Evolutionary conservation across 2,888 invertebrate genomes (phyloP).

Genomic region (Trypoxylon attenuatum): DNA sequence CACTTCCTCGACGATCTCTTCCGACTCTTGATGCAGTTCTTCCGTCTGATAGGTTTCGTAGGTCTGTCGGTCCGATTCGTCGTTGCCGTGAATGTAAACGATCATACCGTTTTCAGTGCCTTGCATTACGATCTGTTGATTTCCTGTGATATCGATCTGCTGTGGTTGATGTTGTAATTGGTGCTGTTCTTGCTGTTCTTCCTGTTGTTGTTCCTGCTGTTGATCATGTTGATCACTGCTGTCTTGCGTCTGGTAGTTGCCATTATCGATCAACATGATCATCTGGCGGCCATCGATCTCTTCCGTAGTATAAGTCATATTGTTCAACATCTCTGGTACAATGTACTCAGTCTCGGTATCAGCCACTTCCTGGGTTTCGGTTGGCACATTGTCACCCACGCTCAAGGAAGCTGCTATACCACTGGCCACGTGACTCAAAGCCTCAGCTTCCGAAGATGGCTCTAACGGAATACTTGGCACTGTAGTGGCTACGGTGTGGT

Average conservation of each 20-base stretch:
- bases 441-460: conserved; percentile 77
- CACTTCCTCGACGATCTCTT: conserved; percentile 69
- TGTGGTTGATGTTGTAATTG: too few relatives aligned
- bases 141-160: conserved; percentile 62
- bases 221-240: conserved; percentile 45
- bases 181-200: conserved; percentile 41
- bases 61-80: conserved; percentile 53
- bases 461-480: conserved; percentile 65
- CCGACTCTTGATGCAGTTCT: conserved; percentile 53
- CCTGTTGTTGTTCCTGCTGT: too few relatives aligned
- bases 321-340: conserved; percentile 60
- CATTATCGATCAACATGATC: conserved; percentile 70
- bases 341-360: conserved; percentile 57
- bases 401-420: conserved; percentile 78
- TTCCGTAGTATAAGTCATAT: conserved; percentile 70
- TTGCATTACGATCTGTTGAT: conserved; percentile 68
- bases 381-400: conserved; percentile 76
- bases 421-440: conserved; percentile 77
- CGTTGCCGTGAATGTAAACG: conserved; percentile 68
- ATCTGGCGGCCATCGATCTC: conserved; percentile 71
- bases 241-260: conserved; percentile 56
- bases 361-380: conserved; percentile 76
- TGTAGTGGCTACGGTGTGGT: too few relatives aligned
- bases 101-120: conserved; percentile 68
- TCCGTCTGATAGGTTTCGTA: conserved; percentile 50